phyloP scores from a whole-genome alignment of 1,140 invertebrate species.

The Coptotermes formosanus region DNA sequence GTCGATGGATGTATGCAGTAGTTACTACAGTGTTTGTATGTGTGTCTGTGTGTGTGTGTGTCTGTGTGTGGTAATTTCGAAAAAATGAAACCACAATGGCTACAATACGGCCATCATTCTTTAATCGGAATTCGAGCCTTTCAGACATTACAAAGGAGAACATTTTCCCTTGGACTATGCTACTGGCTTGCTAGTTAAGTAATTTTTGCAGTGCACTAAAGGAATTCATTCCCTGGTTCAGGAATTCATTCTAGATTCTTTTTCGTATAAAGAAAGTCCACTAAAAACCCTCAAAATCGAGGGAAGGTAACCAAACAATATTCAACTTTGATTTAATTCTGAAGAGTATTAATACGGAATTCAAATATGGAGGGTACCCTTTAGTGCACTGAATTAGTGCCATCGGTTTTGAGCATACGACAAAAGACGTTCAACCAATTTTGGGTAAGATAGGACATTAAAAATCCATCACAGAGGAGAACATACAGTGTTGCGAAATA shows the following conservation, averaged over 20 bases:
- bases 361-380: too few relatives aligned
- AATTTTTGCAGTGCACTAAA: not conserved
- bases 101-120: not conserved
- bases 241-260: not conserved
- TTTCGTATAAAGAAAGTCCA: not conserved
- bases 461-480: too few relatives aligned
- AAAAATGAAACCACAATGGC: not conserved
- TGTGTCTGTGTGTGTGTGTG: not conserved
- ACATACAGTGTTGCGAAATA: too few relatives aligned
- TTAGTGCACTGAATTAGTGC: too few relatives aligned
- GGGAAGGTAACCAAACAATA: not conserved
- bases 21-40: not conserved
- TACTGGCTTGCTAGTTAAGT: not conserved
- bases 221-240: not conserved
- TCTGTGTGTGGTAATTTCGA: not conserved
- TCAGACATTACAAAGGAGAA: conserved; percentile 4
- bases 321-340: not conserved
- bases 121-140: not conserved
- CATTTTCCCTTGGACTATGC: not conserved
- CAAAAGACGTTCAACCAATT: too few relatives aligned
- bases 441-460: too few relatives aligned
- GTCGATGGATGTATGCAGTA: not conserved
- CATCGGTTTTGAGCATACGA: too few relatives aligned
- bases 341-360: too few relatives aligned
- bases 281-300: not conserved